Percentiles rank a stretch among this genome's conserved stretches.
These are phyloP conservation scores for Hyaena hyaena DNA, from an alignment of 2,113 vertebrate genomes.

Conservation along the genomic window DNA sequence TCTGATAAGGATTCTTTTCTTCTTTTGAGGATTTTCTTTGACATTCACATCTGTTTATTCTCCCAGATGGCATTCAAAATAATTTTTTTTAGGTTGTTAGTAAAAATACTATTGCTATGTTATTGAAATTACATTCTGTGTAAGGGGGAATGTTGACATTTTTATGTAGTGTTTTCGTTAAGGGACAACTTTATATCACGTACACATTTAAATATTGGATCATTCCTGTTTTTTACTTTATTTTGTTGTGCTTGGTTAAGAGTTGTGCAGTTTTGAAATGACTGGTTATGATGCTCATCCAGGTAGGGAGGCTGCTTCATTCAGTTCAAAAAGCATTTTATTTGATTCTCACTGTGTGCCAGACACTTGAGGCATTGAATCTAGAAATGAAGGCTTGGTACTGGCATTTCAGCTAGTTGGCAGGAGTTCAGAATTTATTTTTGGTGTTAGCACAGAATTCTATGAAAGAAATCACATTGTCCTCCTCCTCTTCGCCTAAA, in stretches of 20 bases:
- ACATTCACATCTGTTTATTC: neutral
- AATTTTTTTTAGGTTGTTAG: neutral
- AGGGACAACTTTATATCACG: neutral
- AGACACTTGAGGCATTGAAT: neutral
- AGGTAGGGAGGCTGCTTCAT: neutral
- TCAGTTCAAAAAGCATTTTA: conserved; percentile 1
- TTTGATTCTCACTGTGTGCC: neutral
- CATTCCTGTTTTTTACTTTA: neutral
- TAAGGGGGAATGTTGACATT: neutral
- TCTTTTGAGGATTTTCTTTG: neutral
- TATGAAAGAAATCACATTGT: conserved; percentile 49
- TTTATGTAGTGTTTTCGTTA: neutral
- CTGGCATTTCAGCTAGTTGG: conserved; percentile 45
- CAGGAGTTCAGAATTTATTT: conserved; percentile 65
- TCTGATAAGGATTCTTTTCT: neutral
- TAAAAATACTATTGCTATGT: neutral
- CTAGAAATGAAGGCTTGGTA: neutral
- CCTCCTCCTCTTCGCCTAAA: neutral
- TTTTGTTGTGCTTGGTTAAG: neutral
- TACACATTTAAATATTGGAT: neutral
- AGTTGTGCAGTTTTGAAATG: neutral
- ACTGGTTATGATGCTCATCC: neutral
- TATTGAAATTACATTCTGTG: neutral
- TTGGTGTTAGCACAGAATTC: conserved; percentile 52
- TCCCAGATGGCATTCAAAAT: neutral